phyloP scores from a whole-genome alignment of 1,140 invertebrate genomes.

The Melipona quadrifasciata region DNA sequence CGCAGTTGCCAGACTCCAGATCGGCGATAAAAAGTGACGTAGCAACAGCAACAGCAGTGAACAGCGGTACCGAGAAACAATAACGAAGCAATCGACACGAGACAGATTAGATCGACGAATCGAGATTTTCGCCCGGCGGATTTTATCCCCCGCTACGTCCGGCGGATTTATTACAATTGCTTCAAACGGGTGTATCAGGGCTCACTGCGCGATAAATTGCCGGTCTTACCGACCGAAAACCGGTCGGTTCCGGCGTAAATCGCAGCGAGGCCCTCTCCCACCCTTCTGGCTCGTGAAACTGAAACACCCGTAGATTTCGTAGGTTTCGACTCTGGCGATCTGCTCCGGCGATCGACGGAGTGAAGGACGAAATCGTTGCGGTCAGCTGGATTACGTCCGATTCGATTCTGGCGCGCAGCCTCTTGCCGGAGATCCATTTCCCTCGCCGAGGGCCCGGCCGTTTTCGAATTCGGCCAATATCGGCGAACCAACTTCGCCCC shows the following conservation, averaged over 20 bases:
- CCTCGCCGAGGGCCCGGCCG: conserved; percentile 43
- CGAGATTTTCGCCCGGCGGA: not conserved
- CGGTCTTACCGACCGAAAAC: conserved; percentile 40
- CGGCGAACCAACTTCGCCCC: conserved; percentile 8
- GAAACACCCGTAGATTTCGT: conserved; percentile 37
- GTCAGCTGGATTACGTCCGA: conserved; percentile 66
- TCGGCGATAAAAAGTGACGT: not conserved
- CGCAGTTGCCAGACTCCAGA: not conserved
- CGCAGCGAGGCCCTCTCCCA: not conserved
- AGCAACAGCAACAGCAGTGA: not conserved
- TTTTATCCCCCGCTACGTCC: conserved; percentile 10
- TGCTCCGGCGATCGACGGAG: not conserved
- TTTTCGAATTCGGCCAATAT: conserved; percentile 67
- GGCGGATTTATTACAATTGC: conserved; percentile 37
- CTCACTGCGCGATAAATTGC: conserved; percentile 29
- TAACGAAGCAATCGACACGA: conserved; percentile 5
- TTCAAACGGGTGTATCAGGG: conserved; percentile 37
- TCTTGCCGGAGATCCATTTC: conserved; percentile 68
- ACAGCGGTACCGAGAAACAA: conserved; percentile 11
- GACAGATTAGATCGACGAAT: conserved; percentile 3
- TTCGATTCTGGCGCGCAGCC: conserved; percentile 59
- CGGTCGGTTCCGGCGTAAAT: conserved; percentile 38
- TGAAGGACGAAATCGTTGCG: conserved; percentile 57
- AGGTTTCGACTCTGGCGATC: conserved; percentile 13
- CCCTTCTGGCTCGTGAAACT: conserved; percentile 27